Conservation (phyloP, 1,140 invertebrate species). For the Idris sp. region DNA sequence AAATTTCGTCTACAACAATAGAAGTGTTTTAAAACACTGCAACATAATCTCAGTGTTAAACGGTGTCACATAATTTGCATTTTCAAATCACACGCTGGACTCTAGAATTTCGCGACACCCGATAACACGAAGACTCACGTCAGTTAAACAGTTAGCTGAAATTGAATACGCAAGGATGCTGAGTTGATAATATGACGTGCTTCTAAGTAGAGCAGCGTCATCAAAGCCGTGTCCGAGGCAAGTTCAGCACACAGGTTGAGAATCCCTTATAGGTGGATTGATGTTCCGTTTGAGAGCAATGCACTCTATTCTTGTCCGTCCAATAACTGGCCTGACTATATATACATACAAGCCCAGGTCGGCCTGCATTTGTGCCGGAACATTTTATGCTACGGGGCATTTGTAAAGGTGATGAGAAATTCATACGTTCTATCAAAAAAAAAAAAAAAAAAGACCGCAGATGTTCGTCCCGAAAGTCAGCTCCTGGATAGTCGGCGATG, state of each 20-base stretch:
- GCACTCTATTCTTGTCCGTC: constrained; percentile 67
- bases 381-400: constrained; percentile 41
- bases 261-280: constrained; percentile 65
- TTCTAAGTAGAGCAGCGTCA: constrained; percentile 50
- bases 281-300: constrained; percentile 68
- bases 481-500: constrained; percentile 39
- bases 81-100: no score
- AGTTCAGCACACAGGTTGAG: constrained; percentile 48
- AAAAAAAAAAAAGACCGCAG: constrained; percentile 53
- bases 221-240: constrained; percentile 37
- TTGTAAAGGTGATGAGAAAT: constrained; percentile 57
- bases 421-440: constrained; percentile 32
- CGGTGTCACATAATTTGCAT: no score
- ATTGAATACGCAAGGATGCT: constrained; percentile 43
- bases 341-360: constrained; percentile 44
- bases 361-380: constrained; percentile 44
- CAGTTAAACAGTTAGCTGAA: constrained; percentile 34
- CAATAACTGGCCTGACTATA: constrained; percentile 62
- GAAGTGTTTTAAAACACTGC: no score
- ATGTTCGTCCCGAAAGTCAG: constrained; percentile 33
- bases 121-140: constrained; percentile 18
- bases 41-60: no score
- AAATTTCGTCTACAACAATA: no score
- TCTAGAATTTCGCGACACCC: constrained; percentile 17
- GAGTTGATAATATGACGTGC: constrained; percentile 39